Percentiles rank a stretch among this genome's conserved stretches.
These are phyloP conservation scores for Scaptomyza reducta DNA, from an alignment of 2,888 invertebrate genomes.

Conservation along the genomic window DNA sequence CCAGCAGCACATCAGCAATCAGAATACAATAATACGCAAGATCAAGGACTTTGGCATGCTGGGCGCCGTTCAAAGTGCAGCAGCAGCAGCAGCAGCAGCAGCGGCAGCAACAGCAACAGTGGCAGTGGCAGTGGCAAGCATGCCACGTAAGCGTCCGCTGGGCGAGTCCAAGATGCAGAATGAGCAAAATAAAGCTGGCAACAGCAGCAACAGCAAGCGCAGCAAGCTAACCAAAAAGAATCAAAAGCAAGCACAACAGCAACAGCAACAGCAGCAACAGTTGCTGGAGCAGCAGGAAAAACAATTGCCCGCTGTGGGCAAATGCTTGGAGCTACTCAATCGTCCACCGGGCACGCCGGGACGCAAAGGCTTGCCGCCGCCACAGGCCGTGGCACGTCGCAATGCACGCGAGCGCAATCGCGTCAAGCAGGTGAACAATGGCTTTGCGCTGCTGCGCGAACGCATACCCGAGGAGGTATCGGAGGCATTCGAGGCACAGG, in stretches of 20 bases:
- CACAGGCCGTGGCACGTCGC: slow-evolving; percentile 92
- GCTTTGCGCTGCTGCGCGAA: slow-evolving; percentile 93
- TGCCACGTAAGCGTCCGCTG: slow-evolving; percentile 67
- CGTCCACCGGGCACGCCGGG: slow-evolving; percentile 74
- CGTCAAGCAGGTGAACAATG: slow-evolving; percentile 96
- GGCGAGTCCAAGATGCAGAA: slow-evolving; percentile 51
- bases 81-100: slow-evolving; percentile 26
- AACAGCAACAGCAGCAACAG: slow-evolving; percentile 51
- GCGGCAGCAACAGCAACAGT: slow-evolving; percentile 20
- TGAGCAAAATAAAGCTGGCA: slow-evolving; percentile 38
- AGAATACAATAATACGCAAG: slow-evolving; percentile 82
- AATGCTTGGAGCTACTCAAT: slow-evolving; percentile 15
- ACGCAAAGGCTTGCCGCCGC: slow-evolving; percentile 86
- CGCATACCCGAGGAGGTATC: slow-evolving; percentile 94
- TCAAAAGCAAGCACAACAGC: slow-evolving; percentile 9
- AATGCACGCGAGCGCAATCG: slow-evolving; percentile 97
- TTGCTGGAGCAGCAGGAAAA: slow-evolving; percentile 31
- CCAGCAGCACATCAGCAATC: slow-evolving; percentile 74
- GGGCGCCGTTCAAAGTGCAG: slow-evolving; percentile 56
- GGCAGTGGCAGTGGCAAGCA: not conserved
- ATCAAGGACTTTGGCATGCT: slow-evolving; percentile 84
- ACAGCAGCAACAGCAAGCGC: no score
- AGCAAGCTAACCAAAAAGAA: slow-evolving; percentile 50
- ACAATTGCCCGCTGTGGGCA: not conserved
- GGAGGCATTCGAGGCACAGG: slow-evolving; percentile 88